phyloP scores from a whole-genome alignment of 2,888 invertebrate species.

The Xylota sylvarum region DNA sequence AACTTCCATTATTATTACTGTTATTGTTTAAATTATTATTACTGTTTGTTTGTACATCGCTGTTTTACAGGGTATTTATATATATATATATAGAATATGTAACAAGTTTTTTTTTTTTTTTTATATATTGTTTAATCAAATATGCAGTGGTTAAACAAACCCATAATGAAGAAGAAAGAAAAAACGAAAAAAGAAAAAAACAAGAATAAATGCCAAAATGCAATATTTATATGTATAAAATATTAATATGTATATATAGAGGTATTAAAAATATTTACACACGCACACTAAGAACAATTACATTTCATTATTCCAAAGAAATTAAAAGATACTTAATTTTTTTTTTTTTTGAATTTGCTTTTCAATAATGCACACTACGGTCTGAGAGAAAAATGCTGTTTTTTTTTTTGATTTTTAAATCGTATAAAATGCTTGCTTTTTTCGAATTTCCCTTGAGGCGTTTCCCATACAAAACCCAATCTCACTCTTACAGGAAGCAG shows the following conservation, averaged over 20 bases:
- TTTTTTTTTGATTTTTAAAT: conserved; percentile 28
- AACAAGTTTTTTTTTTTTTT: conserved; percentile 51
- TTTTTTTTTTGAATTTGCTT: conserved; percentile 35
- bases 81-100: conserved; percentile 78
- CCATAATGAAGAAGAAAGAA: conserved; percentile 84
- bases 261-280: conserved; percentile 77
- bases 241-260: conserved; percentile 78
- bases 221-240: conserved; percentile 82
- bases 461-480: conserved; percentile 68
- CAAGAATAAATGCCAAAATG: conserved; percentile 85
- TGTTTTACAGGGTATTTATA: conserved; percentile 79
- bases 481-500: conserved; percentile 77
- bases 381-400: conserved; percentile 58
- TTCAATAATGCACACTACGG: conserved; percentile 75
- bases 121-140: conserved; percentile 83
- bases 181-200: conserved; percentile 84
- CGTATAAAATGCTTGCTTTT: conserved; percentile 2
- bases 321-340: conserved; percentile 48
- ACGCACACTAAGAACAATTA: conserved; percentile 77
- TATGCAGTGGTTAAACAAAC: conserved; percentile 80
- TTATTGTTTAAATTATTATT: conserved; percentile 79
- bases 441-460: conserved; percentile 71
- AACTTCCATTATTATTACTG: conserved; percentile 82
- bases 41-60: conserved; percentile 85
- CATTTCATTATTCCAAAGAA: conserved; percentile 76